A percentile compares a stretch with the other conserved stretches of the same genome.
These are phyloP conservation scores for Cylindroiulus punctatus DNA, from an alignment of 2,888 invertebrate genomes.

Conservation along the genomic window DNA sequence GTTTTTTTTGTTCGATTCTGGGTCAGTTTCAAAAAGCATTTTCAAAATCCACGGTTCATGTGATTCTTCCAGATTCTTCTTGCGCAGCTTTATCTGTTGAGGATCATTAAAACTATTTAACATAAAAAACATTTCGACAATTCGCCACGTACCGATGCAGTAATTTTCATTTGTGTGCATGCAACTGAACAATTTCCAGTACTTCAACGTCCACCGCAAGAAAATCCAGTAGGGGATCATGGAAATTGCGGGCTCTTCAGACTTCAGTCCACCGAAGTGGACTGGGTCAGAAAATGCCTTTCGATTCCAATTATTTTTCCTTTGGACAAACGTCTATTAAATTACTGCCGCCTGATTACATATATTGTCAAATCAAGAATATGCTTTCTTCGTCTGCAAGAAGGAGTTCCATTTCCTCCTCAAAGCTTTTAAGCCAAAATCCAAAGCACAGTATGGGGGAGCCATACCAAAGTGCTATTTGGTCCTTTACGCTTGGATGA, in stretches of 20 bases:
- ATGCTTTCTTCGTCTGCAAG: background rate
- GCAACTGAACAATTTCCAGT: background rate
- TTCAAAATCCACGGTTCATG: background rate
- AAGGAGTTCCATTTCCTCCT: background rate
- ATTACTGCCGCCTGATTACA: constrained; percentile 51
- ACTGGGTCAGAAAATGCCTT: constrained; percentile 17
- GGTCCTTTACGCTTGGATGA: constrained; percentile 11
- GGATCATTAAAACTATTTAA: too few relatives aligned
- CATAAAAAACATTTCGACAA: background rate
- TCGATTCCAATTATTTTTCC: constrained; percentile 23
- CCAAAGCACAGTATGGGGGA: constrained; percentile 25
- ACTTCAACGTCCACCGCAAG: background rate
- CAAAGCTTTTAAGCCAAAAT: background rate
- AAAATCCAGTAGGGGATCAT: background rate
- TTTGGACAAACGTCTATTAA: constrained; percentile 36
- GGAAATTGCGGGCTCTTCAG: background rate
- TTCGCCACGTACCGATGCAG: background rate
- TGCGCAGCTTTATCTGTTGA: too few relatives aligned
- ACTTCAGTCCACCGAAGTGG: background rate
- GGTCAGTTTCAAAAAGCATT: constrained; percentile 4
- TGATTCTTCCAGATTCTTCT: too few relatives aligned
- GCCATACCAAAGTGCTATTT: background rate
- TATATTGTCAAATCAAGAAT: constrained; percentile 40
- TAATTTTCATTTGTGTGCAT: background rate
- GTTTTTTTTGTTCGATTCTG: background rate